Conservation (phyloP, 2,797 vertebrate genomes). For the Urophycis tenuis region DNA sequence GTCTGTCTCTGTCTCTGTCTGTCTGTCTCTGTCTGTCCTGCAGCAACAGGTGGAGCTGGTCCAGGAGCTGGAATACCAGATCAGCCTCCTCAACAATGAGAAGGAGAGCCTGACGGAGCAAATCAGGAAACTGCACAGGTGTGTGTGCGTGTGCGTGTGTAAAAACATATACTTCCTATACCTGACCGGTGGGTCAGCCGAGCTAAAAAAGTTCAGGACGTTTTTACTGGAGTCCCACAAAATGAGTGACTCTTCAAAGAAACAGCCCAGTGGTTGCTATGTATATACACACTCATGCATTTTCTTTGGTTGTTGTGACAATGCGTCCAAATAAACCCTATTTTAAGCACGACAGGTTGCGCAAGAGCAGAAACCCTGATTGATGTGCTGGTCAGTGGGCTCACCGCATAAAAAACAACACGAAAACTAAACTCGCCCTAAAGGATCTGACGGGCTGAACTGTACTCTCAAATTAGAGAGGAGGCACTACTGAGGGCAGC, state of each 20-base stretch:
- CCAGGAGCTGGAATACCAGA: slow-evolving; percentile 94
- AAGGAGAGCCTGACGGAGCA: slow-evolving; percentile 89
- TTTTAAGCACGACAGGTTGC: not conserved
- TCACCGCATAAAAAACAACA: not conserved
- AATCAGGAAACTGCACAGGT: slow-evolving; percentile 94
- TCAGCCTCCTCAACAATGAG: slow-evolving; percentile 86
- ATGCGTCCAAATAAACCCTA: slow-evolving; percentile 1
- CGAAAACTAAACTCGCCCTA: not conserved
- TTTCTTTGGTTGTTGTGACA: slow-evolving; percentile 1
- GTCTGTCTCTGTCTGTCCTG: not conserved
- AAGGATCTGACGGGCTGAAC: not conserved
- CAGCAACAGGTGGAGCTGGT: slow-evolving; percentile 83
- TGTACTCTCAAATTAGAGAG: not conserved
- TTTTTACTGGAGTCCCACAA: not conserved
- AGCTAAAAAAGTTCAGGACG: not conserved
- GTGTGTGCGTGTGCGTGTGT: slow-evolving; percentile 11
- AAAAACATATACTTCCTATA: not conserved
- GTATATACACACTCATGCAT: not conserved
- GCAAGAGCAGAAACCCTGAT: not conserved
- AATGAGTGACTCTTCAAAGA: not conserved
- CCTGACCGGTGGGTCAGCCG: not conserved
- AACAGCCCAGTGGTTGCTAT: not conserved
- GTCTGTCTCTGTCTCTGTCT: not conserved
- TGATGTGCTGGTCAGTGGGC: not conserved
- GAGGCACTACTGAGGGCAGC: not conserved